Evolutionary conservation across 2,113 vertebrate genomes (phyloP).

Genomic region (Pluvialis apricaria): DNA sequence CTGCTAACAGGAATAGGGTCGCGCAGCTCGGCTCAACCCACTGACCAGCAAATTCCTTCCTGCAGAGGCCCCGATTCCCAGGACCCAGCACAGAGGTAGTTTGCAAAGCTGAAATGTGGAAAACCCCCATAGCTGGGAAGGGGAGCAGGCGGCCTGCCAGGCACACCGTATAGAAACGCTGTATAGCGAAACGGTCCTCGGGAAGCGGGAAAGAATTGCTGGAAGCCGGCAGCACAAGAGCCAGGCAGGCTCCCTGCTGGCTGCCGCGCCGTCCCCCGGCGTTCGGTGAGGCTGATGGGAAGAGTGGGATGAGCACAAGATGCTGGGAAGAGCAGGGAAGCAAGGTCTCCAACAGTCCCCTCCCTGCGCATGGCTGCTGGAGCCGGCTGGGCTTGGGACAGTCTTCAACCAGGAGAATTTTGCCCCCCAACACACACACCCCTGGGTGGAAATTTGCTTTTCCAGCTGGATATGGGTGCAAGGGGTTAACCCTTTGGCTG

Average conservation of each 20-base stretch:
- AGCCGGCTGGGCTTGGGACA: not conserved
- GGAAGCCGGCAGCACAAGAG: not conserved
- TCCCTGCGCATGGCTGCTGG: accelerated
- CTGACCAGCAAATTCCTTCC: conserved; percentile 51
- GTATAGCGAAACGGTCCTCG: not conserved
- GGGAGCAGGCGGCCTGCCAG: not conserved
- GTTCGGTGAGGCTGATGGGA: not conserved
- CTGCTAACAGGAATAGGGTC: conserved; percentile 33
- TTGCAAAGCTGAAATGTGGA: not conserved
- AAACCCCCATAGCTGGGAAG: conserved; percentile 31
- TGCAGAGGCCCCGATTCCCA: not conserved
- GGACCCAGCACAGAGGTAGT: not conserved
- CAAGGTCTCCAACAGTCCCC: not conserved
- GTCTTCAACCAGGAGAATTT: not conserved
- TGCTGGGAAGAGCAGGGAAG: not conserved
- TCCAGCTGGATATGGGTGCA: not conserved
- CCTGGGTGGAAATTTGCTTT: not conserved
- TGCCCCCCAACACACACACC: accelerated
- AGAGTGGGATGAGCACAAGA: not conserved
- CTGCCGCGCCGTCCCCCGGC: accelerated
- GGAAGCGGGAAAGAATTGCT: not conserved
- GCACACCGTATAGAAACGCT: not conserved
- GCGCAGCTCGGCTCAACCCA: not conserved
- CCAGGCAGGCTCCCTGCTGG: not conserved
- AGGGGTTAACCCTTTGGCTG: not conserved